Evolutionary conservation across 2,888 invertebrate genomes (phyloP), one percentile per base, ranked within the genome.

Genomic region (Pseudoips prasinana): DNA sequence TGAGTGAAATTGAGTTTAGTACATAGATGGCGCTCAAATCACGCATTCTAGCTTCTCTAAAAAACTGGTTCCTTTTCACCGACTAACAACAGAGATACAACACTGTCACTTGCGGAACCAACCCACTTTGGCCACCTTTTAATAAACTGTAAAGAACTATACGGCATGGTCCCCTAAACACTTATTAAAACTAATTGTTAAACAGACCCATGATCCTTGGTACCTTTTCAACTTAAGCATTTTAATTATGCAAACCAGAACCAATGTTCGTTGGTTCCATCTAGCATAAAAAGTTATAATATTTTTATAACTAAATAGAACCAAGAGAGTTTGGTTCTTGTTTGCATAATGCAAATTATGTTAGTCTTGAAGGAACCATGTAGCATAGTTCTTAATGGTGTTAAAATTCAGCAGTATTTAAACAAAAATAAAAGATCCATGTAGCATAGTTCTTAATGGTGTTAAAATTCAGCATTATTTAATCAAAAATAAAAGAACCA

Each of bases 241-340:
- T 26, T 25, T 30, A 26, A 29, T 29, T 29, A 35, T 29, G 35
- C 29, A 35, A 35, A 35, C 22, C 29, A 35, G 29, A 35, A 25
- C 29, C 35, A 35, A 35, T 29, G 29, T 35, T 8, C 1, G 22
- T 34, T 34, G 34, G 34, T 34, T 34, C 29, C 34, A 34, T 29
- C 25, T n/a, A n/a, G n/a, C n/a, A n/a, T n/a, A n/a, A n/a, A n/a
- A n/a, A n/a, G n/a, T n/a, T n/a, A n/a, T n/a, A 18, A 30, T 23
- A 31, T 19, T 36, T 36, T 30, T 30, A 23, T 26, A 31, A 23
- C 36, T 30, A 36, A 26, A 36, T 30, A 11, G 30, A 30, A 26
- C 30, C 22, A 26, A 17, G 6, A 22, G n/a, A 14, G 22, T 22
- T 27, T 33, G 33, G 27, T 28, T 33, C 22, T 28, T 27, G 28